These are phyloP conservation scores for Ramphastos sulfuratus DNA, from an alignment of 2,113 vertebrate species.

Conservation along the genomic window DNA sequence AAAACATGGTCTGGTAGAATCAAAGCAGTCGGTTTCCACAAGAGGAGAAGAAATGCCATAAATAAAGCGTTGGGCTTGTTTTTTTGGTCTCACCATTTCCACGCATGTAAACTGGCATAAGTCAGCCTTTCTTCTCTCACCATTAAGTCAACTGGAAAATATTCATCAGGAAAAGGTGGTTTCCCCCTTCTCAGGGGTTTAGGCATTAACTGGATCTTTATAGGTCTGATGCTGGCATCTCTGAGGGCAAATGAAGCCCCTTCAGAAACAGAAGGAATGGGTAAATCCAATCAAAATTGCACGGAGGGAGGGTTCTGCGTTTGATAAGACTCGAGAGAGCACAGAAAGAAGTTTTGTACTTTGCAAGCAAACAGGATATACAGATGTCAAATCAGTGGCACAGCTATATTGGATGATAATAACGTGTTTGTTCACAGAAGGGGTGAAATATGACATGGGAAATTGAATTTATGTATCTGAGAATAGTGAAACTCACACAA, in stretches of 20 bases:
- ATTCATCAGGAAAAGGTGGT: conserved; percentile 46
- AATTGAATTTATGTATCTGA: not conserved
- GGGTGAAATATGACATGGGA: not conserved
- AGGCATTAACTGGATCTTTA: not conserved
- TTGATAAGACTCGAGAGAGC: not conserved
- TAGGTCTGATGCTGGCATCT: not conserved
- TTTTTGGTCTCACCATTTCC: conserved; percentile 46
- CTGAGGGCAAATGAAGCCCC: not conserved
- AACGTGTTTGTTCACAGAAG: not conserved
- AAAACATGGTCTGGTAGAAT: conserved; percentile 55
- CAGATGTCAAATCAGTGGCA: not conserved
- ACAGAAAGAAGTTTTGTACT: not conserved
- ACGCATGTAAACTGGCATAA: conserved; percentile 42
- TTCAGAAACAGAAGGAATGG: not conserved
- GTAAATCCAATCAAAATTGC: not conserved
- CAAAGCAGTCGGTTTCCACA: conserved; percentile 47
- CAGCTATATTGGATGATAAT: not conserved
- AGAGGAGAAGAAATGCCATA: conserved; percentile 57
- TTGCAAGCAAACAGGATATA: not conserved
- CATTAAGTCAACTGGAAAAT: conserved; percentile 60
- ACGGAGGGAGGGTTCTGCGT: not conserved
- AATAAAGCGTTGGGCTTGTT: conserved; percentile 27
- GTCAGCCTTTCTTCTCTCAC: conserved; percentile 6
- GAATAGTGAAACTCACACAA: not conserved
- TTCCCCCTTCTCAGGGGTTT: conserved; percentile 44